Base-by-base conservation (phyloP, 2,113 vertebrate species). In the Pipa parva region DNA sequence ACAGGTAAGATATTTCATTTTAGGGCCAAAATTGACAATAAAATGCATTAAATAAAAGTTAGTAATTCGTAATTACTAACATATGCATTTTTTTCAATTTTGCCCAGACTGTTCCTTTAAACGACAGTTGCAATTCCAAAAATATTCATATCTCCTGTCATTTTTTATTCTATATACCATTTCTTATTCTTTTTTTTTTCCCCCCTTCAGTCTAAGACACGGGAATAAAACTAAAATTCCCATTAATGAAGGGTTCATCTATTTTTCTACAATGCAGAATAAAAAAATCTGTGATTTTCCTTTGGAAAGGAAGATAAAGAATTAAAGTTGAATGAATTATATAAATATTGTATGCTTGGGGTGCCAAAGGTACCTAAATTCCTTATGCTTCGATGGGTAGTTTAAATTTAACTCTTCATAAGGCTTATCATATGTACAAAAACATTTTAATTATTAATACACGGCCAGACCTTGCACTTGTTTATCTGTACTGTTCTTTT, bases 341-440 rank as follows among this genome's bases (percentile, higher is more conserved):
- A 85, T 89, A 85, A 88, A 89, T 91, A 89, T 88, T 88, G 75
- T 75, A 89, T 89, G 81, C 58, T 78, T 80, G 76, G 79, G 77
- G 81, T 81, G 67, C 67, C 67, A 52, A 68, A 78, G 82, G 76
- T 77, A 84, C 80, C 78, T 78, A 72, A 72, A 52, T 65, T 75
- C 76, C 67, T 81, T 72, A 74, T 48, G 24, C 27, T 81, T 83
- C 69, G 54, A 48, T 79, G 75, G 63, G 68, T 72, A 73, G 74
- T 72, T 73, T 71, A 63, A 74, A 80, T 72, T 78, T 83, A 84
- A 85, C 80, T 72, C 82, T 76, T 79, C 70, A 20, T 76, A 75
- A 74, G 21, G 69, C 12, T 27, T 0, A 24, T 18, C 18, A 74
- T 73, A 77, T 39, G 52, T 5, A 50, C 31, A 65, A 61, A 49